Conservation (phyloP, 2,888 invertebrate genomes). For the Dryadula phaetusa region DNA sequence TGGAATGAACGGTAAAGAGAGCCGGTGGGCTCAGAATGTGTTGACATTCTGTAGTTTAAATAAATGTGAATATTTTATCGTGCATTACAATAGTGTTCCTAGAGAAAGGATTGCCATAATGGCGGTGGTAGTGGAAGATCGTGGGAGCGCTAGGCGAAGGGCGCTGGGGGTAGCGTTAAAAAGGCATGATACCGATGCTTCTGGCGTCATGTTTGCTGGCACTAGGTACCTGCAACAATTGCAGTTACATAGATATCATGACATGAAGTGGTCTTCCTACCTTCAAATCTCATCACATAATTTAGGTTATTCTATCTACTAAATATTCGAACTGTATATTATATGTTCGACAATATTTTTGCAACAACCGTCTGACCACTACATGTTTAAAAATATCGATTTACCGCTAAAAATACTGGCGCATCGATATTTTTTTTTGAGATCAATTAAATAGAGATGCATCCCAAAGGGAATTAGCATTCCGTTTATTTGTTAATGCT, state of each 20-base stretch:
- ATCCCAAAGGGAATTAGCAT: slow-evolving; percentile 38
- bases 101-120: slow-evolving; percentile 66
- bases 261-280: slow-evolving; percentile 46
- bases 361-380: slow-evolving; percentile 40
- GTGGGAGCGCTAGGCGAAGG: slow-evolving; percentile 75
- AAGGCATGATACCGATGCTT: slow-evolving; percentile 50
- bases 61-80: slow-evolving; percentile 52
- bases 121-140: slow-evolving; percentile 78
- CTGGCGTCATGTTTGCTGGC: slow-evolving; percentile 48
- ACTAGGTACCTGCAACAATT: slow-evolving; percentile 48
- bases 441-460: slow-evolving; percentile 47
- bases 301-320: slow-evolving; percentile 39
- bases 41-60: slow-evolving; percentile 48
- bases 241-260: slow-evolving; percentile 51
- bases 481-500: slow-evolving; percentile 53
- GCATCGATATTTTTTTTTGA: slow-evolving; percentile 52
- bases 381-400: slow-evolving; percentile 46
- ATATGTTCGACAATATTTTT: slow-evolving; percentile 26
- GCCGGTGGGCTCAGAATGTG: no score
- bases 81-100: slow-evolving; percentile 63
- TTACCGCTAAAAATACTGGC: slow-evolving; percentile 49
- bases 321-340: slow-evolving; percentile 45
- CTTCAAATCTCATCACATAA: slow-evolving; percentile 42
- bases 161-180: slow-evolving; percentile 67
- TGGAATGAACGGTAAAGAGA: slow-evolving; percentile 58